Evolutionary conservation across 2,797 vertebrate genomes (phyloP), one percentile per base, ranked within the genome.

Genomic region (Chrysocyon brachyurus): DNA sequence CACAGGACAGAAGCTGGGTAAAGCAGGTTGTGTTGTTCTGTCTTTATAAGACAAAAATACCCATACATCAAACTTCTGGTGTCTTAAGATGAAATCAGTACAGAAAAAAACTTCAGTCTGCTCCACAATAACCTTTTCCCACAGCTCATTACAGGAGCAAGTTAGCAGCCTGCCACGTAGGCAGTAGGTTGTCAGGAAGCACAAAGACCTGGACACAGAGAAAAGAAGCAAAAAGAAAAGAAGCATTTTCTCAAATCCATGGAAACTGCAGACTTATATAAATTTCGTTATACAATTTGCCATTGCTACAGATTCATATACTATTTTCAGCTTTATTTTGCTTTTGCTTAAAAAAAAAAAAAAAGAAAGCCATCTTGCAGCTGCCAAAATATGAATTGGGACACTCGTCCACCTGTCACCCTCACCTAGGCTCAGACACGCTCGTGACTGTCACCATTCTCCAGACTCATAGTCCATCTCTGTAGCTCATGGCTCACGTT

Each of bases 261-360:
- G 36, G 91, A 97, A 93, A 96, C 70, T n/a, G 40, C 33, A 87
- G 54, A 54, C 79, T 90, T 90, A 70, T 11, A 63, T 49, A 93
- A 85, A 95, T 95, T 70, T 97, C 52, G 91, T 94, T 90, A 93
- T 15, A 64, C 33, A 72, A 70, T 78, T 81, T 92, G 3, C 86
- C 78, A 95, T 57, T 81, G 84, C 40, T 95, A 91, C 3, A 68
- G 26, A 96, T 64, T 75, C 21, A 66, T 57, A 46, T 59, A 66
- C 70, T 96, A 94, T 81, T 98, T 96, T 86, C 79, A 93, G 33
- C 64, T 88, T 94, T 82, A 66, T 90, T 95, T 97, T 96, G 3
- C 24, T 57, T 96, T 90, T 91, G 52, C 12, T 81, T 72, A 46
- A 33, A 36, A 68, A 54, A 91, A 33, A 33, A 91, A 26, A 61